Percentiles rank a stretch among this genome's conserved stretches.
Conservation (phyloP, 2,888 invertebrate species). For the Pelosia muscerda region DNA sequence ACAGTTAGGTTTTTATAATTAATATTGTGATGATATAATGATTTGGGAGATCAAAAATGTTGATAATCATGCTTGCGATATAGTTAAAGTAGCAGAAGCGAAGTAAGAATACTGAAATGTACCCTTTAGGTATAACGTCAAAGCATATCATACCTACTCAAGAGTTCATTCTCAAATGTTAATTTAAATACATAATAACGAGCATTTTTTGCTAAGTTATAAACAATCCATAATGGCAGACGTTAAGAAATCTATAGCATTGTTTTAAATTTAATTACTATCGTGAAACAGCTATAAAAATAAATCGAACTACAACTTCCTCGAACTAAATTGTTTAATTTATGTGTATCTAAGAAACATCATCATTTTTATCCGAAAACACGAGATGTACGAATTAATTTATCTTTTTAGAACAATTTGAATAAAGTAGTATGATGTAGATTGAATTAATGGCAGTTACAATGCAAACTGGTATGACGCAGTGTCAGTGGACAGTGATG, state of each 20-base stretch:
- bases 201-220: slow-evolving; percentile 26
- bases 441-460: background rate
- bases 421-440: background rate
- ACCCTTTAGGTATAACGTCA: background rate
- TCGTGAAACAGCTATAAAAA: slow-evolving; percentile 29
- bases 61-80: slow-evolving; percentile 5
- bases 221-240: slow-evolving; percentile 35
- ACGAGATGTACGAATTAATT: background rate
- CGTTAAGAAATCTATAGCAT: slow-evolving; percentile 30
- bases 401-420: background rate
- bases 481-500: slow-evolving; percentile 38
- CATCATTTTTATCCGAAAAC: slow-evolving; percentile 3
- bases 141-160: background rate
- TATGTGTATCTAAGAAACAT: background rate
- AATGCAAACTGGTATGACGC: slow-evolving; percentile 29
- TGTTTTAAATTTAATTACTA: slow-evolving; percentile 33
- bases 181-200: slow-evolving; percentile 8
- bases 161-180: slow-evolving; percentile 1
- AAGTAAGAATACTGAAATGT: background rate
- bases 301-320: slow-evolving; percentile 33
- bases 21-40: slow-evolving; percentile 50
- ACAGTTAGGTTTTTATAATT: slow-evolving; percentile 64
- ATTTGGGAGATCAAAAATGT: slow-evolving; percentile 49
- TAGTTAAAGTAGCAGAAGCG: background rate
- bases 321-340: slow-evolving; percentile 14